Evolutionary conservation across 2,888 invertebrate genomes (phyloP), one percentile per base, ranked within the genome.

Genomic region (Clusia tigrina): DNA sequence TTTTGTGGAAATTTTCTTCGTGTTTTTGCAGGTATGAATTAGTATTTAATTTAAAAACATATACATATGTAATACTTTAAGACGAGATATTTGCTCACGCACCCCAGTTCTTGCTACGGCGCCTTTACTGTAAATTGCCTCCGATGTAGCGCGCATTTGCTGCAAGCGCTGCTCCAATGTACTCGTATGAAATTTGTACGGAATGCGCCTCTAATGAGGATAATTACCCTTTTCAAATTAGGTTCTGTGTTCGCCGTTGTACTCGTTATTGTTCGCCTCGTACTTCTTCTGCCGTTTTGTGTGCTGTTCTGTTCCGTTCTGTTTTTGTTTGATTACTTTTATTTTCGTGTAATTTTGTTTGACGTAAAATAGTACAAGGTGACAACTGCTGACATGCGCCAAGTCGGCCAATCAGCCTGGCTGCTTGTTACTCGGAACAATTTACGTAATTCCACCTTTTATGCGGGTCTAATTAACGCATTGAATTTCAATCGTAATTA

Each of bases 331-430:
- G 23, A 12, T 20, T 24, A 2, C 9, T 23, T 53, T 53, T 32
- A n/a, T n/a, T 17, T 26, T 18, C 26, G 64, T 60, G 71, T 74
- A 74, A 79, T 69, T 74, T 73, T 65, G 68, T 69, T 70, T 74
- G 78, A 74, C 74, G 72, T 68, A 69, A 72, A 74, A 67, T 67
- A 67, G 66, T 63, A 71, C 69, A 73, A 68, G 73, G 71, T 78
- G 78, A 76, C 76, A 78, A 72, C 71, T 72, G 79, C 67, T 71
- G 77, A 78, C 76, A 78, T 69, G 64, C 65, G 67, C 65, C 65
- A 54, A 48, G 18, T 48, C 5, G 5, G 20, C 6, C 10, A 5
- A 17, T 5, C 42, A 42, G 42, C n/a, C 12, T 12, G 32, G 42
- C 42, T n/a, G 42, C 6, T 15, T 42, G 42, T 42, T 42, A 5